Conservation (phyloP, 2,113 vertebrate species). For the Tricholaema leucomelas region DNA sequence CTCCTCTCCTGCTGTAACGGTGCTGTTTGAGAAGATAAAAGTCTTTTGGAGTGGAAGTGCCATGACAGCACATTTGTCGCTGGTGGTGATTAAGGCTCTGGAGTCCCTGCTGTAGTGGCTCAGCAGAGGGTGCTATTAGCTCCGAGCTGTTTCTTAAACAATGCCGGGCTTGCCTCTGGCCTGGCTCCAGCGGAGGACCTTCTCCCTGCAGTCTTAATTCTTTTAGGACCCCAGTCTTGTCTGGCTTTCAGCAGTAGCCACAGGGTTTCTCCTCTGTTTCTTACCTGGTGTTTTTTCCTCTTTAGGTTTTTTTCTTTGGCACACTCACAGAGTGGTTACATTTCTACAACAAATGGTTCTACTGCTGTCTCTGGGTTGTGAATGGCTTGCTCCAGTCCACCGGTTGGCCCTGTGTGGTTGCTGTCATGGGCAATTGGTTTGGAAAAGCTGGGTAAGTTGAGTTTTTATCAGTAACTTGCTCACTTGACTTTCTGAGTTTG, state of each 20-base stretch:
- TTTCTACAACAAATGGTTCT: conserved; percentile 91
- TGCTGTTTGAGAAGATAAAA: not conserved
- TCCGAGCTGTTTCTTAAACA: not conserved
- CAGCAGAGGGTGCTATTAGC: conserved; percentile 57
- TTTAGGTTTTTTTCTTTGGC: conserved; percentile 80
- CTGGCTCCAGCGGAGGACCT: not conserved
- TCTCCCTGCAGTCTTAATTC: not conserved
- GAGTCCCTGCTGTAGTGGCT: not conserved
- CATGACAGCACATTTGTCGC: not conserved
- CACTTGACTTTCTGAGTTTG: not conserved
- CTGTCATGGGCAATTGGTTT: conserved; percentile 99
- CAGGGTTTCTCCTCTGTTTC: not conserved
- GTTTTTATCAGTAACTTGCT: not conserved
- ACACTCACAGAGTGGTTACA: conserved; percentile 92
- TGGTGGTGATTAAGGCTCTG: not conserved
- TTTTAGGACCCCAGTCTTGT: not conserved
- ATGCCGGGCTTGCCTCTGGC: not conserved
- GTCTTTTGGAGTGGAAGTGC: not conserved
- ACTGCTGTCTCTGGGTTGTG: conserved; percentile 89
- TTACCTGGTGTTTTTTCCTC: too few species aligned
- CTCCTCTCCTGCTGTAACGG: not conserved
- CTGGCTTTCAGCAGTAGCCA: not conserved
- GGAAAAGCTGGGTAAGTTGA: conserved; percentile 88
- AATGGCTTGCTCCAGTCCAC: conserved; percentile 96
- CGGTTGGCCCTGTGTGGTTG: conserved; percentile 96